Conservation (phyloP, 2,888 invertebrate species). For the Masnerella sp. region DNA sequence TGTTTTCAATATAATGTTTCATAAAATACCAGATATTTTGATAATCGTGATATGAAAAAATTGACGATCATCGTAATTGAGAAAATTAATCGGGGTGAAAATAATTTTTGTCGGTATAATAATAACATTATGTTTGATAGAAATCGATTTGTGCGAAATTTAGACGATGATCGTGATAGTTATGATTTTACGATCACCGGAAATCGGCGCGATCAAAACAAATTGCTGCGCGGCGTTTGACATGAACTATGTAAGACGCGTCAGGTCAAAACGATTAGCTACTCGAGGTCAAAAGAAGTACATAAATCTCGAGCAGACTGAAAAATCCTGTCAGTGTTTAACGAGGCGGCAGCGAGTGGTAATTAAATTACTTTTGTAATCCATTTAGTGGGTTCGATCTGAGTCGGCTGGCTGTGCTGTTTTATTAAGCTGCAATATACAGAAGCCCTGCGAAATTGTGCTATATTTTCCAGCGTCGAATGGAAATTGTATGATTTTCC, state of each 20-base stretch:
- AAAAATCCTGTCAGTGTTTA: conserved; percentile 68
- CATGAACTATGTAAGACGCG: neutral
- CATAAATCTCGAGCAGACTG: conserved; percentile 56
- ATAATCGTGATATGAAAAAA: too few species aligned
- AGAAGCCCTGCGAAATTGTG: conserved; percentile 66
- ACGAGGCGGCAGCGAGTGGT: conserved; percentile 68
- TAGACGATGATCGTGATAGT: conserved; percentile 13
- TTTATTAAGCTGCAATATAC: conserved; percentile 72
- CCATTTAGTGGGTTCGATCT: conserved; percentile 70
- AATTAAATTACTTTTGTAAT: conserved; percentile 73
- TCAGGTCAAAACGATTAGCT: conserved; percentile 50
- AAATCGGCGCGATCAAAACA: conserved; percentile 1
- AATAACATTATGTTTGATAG: too few species aligned
- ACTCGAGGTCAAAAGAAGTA: conserved; percentile 51
- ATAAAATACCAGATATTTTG: too few species aligned
- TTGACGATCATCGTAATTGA: too few species aligned
- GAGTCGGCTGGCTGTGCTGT: conserved; percentile 62
- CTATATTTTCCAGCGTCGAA: neutral
- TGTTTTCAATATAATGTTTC: too few species aligned
- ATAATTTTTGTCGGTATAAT: too few species aligned
- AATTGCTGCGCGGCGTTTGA: neutral
- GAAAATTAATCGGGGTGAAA: too few species aligned
- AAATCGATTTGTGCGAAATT: neutral
- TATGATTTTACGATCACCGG: conserved; percentile 5
- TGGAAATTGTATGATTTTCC: conserved; percentile 2